These are phyloP conservation scores for Coboldia fuscipes DNA, from an alignment of 1,140 invertebrate species.

Conservation along the genomic window DNA sequence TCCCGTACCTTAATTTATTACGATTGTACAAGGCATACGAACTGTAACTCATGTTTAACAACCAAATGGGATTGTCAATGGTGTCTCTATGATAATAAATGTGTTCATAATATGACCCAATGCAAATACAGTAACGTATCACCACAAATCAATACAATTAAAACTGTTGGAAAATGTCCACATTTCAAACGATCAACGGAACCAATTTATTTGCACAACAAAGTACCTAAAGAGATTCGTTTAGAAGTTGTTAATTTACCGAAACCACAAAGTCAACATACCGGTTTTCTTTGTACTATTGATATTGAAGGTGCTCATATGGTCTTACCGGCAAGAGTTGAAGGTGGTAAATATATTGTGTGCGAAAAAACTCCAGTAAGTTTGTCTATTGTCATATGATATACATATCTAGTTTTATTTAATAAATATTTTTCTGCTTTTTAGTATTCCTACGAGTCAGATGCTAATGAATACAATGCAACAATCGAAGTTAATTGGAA, in stretches of 20 bases:
- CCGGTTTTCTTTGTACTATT: constrained; percentile 76
- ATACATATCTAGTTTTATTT: constrained; percentile 1
- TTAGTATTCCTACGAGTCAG: constrained; percentile 70
- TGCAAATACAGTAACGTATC: constrained; percentile 51
- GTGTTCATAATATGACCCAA: constrained; percentile 65
- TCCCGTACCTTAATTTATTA: constrained; percentile 84
- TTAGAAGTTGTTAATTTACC: constrained; percentile 79
- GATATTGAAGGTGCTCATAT: constrained; percentile 79
- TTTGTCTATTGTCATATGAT: constrained; percentile 1
- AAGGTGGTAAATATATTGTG: constrained; percentile 58
- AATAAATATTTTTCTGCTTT: constrained; percentile 3
- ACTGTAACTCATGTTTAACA: constrained; percentile 66
- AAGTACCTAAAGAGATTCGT: constrained; percentile 69
- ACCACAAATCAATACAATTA: constrained; percentile 41
- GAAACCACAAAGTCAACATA: constrained; percentile 62
- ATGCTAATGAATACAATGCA: constrained; percentile 67
- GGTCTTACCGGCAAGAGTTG: constrained; percentile 65
- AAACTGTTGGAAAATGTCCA: constrained; percentile 33
- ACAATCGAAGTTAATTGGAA: constrained; percentile 83
- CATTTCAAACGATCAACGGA: constrained; percentile 41
- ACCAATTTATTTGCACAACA: constrained; percentile 63
- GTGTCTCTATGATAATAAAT: constrained; percentile 91
- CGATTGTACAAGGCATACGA: constrained; percentile 74
- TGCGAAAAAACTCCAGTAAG: constrained; percentile 68
- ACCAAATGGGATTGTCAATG: constrained; percentile 85